Evolutionary conservation across 2,888 invertebrate genomes (phyloP), one percentile per base, ranked within the genome.

Genomic region (Ceratothoa steindachneri): DNA sequence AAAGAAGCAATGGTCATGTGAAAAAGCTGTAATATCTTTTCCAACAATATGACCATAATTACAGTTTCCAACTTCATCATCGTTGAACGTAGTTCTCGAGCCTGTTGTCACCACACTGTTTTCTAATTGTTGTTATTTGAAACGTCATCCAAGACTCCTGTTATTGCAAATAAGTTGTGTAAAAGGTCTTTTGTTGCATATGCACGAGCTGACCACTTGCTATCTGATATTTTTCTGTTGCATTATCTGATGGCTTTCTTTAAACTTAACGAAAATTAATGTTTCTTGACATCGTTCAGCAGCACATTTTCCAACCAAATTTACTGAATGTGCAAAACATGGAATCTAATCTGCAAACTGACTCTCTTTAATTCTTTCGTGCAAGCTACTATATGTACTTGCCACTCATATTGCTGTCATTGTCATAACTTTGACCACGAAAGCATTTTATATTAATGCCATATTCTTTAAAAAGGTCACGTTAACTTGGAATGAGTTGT

Each of bases 341-440:
- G 67, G 67, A 22, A 66, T 30, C 19, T 27, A 66, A 5, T 66
- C 5, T 24, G 66, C 66, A 66, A 66, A 24, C 27, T 28, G 24
- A 30, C 30, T 29, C 69, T 69, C 41, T 7, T 27, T 24, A 69
- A 69, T 24, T 2, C 5, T 30, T n/a, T 30, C 69, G 19, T 69
- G 69, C n/a, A 69, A 30, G 4, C 69, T 24, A 2, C 2, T 69
- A 24, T n/a, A n/a, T n/a, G n/a, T 76, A 74, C 24, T 65, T 30
- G 12, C 65, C 74, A 22, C 74, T 74, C 74, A 74, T 76, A 60
- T 74, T 74, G n/a, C 22, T 9, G 12, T 52, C 74, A 31, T 77
- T 80, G 65, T 74, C 70, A 74, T 77, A 78, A 0, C 67, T 73
- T 51, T 78, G 71, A 19, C 77, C 77, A 65, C 64, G 68, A 22